Evolutionary conservation across 2,797 vertebrate genomes (phyloP).

Genomic region (Austrolebias charrua): DNA sequence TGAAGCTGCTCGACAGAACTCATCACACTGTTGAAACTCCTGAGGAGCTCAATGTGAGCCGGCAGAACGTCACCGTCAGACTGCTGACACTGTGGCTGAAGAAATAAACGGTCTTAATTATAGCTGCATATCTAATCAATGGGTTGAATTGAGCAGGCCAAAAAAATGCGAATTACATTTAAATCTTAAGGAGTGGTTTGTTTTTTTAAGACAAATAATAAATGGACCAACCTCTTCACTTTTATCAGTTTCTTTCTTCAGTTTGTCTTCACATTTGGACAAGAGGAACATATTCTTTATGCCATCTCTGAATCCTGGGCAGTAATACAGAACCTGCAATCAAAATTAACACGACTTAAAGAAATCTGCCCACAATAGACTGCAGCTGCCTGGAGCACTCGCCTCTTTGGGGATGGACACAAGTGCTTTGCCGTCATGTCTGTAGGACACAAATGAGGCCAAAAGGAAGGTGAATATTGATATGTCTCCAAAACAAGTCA

Average conservation of each 20-base stretch:
- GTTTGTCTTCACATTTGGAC: constrained; percentile 82
- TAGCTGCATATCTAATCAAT: no score
- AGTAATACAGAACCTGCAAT: constrained; percentile 91
- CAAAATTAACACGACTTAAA: neutral
- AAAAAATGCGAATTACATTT: neutral
- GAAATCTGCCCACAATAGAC: neutral
- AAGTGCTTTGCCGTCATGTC: neutral
- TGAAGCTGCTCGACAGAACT: constrained; percentile 93
- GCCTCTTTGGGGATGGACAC: no score
- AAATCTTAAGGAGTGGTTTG: no score
- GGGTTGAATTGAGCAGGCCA: no score
- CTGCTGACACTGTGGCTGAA: constrained; percentile 31
- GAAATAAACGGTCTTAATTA: neutral
- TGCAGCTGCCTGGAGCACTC: neutral
- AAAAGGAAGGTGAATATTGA: neutral
- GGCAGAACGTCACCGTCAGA: constrained; percentile 76
- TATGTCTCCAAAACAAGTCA: no score
- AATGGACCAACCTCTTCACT: constrained; percentile 58
- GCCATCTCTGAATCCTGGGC: constrained; percentile 92
- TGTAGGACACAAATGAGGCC: neutral
- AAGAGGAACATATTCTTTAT: constrained; percentile 87
- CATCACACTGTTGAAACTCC: constrained; percentile 90
- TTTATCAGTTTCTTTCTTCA: constrained; percentile 70
- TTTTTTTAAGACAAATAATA: no score
- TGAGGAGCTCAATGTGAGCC: constrained; percentile 87